phyloP scores from a whole-genome alignment of 1,140 invertebrate species.

The Aphelenchoides fujianensis region DNA sequence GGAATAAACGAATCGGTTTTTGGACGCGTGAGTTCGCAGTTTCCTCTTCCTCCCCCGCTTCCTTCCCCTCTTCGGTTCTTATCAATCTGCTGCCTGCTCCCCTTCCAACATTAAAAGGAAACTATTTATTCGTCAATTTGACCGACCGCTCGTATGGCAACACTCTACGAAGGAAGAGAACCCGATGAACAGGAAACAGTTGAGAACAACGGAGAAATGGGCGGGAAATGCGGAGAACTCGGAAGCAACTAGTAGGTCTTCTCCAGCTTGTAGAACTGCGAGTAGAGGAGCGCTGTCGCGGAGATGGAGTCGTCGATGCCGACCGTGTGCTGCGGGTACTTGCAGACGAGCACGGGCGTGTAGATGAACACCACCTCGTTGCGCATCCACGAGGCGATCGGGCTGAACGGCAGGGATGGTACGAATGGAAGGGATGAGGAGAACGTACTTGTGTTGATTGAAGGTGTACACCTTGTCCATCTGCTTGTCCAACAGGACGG shows the following conservation, averaged over 20 bases:
- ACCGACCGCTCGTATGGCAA: no score
- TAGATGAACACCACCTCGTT: slow-evolving; percentile 64
- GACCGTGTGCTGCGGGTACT: slow-evolving; percentile 64
- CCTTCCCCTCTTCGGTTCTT: no score
- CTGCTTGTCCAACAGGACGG: slow-evolving; percentile 60
- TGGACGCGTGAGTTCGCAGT: no score
- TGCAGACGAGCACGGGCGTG: slow-evolving; percentile 66
- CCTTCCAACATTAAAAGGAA: no score
- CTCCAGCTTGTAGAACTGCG: slow-evolving; percentile 58
- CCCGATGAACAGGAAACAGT: neutral
- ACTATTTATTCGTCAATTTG: no score
- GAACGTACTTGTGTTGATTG: slow-evolving; percentile 58
- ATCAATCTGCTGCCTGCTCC: no score
- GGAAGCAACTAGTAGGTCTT: slow-evolving; percentile 17
- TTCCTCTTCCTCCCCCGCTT: no score
- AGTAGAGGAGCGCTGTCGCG: slow-evolving; percentile 65
- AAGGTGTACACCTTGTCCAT: slow-evolving; percentile 62
- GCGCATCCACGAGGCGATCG: slow-evolving; percentile 63
- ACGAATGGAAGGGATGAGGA: slow-evolving; percentile 12
- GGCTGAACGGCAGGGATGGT: slow-evolving; percentile 46
- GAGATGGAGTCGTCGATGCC: slow-evolving; percentile 66
- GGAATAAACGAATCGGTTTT: no score
- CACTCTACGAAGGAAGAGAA: no score
- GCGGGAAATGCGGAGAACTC: neutral
- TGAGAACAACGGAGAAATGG: neutral